Conservation (phyloP, 2,797 vertebrate species). For the Scomberomorus guttatus region DNA sequence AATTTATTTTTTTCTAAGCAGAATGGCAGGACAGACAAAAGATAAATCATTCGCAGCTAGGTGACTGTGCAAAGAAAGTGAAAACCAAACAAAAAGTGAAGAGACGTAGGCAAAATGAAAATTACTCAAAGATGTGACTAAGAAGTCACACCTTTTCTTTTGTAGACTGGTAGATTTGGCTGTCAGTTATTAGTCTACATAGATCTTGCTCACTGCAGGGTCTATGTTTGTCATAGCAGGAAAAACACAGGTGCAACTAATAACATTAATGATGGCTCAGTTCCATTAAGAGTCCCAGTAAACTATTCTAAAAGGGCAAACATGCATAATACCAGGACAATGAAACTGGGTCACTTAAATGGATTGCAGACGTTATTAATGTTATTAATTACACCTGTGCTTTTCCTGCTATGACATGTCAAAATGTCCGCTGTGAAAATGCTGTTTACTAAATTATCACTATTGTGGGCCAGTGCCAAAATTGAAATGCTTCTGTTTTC, state of each 20-base stretch:
- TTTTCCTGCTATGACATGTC: conserved; percentile 12
- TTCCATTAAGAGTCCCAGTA: conserved; percentile 20
- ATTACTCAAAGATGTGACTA: not conserved
- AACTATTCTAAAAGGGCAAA: conserved; percentile 6
- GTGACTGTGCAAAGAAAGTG: not conserved
- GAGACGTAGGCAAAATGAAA: not conserved
- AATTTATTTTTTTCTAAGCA: not conserved
- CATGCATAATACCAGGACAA: not conserved
- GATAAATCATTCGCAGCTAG: not conserved
- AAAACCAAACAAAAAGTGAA: not conserved
- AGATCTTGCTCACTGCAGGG: conserved; percentile 1
- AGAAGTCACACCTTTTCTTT: not conserved
- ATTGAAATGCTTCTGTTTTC: not conserved
- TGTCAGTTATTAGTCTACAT: not conserved
- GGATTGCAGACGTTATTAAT: conserved; percentile 14
- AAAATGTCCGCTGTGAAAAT: conserved; percentile 9
- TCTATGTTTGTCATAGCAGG: conserved; percentile 1
- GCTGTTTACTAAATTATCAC: not conserved
- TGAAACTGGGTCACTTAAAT: conserved; percentile 24
- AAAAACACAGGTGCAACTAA: conserved; percentile 3
- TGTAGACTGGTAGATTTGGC: not conserved
- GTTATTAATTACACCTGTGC: conserved; percentile 34
- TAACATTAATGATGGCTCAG: not conserved
- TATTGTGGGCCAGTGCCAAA: not conserved
- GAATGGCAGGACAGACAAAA: not conserved